Conservation (phyloP, 2,888 invertebrate species). For the Drosophila robusta region DNA sequence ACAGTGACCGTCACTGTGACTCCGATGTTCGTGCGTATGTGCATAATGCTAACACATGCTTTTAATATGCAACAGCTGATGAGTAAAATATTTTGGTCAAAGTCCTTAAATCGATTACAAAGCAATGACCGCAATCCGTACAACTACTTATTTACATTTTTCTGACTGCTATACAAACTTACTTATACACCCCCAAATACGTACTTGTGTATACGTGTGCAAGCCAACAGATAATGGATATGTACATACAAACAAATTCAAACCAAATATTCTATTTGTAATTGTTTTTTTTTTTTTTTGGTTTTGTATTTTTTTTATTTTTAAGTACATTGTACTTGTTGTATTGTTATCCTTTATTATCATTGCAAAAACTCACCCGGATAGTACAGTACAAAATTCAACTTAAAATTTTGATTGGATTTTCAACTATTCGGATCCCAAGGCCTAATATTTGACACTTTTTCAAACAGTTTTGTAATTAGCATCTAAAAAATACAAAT, state of each 20-base stretch:
- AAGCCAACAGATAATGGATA: constrained; percentile 14
- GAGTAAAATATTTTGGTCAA: constrained; percentile 84
- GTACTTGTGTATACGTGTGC: constrained; percentile 22
- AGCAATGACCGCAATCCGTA: constrained; percentile 16
- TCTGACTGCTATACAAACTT: constrained; percentile 19
- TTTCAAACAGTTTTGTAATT: constrained; percentile 51
- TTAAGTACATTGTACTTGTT: constrained; percentile 20
- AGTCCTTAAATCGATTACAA: constrained; percentile 43
- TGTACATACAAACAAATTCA: constrained; percentile 35
- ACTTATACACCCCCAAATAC: constrained; percentile 22
- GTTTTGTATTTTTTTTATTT: background rate
- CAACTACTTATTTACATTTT: constrained; percentile 7
- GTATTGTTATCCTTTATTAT: constrained; percentile 28
- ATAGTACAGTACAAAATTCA: constrained; percentile 33
- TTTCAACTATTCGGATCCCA: constrained; percentile 21
- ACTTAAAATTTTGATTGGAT: constrained; percentile 28
- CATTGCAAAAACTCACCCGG: constrained; percentile 29
- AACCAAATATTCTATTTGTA: constrained; percentile 29
- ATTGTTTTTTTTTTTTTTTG: constrained; percentile 4
- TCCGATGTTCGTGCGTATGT: constrained; percentile 11
- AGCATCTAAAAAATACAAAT: constrained; percentile 40
- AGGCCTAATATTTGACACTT: constrained; percentile 36
- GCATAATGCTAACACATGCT: constrained; percentile 12
- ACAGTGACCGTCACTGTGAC: constrained; percentile 1
- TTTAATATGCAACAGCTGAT: constrained; percentile 64